Base-by-base conservation (phyloP, 2,888 invertebrate genomes). In the Aricia artaxerxes region DNA sequence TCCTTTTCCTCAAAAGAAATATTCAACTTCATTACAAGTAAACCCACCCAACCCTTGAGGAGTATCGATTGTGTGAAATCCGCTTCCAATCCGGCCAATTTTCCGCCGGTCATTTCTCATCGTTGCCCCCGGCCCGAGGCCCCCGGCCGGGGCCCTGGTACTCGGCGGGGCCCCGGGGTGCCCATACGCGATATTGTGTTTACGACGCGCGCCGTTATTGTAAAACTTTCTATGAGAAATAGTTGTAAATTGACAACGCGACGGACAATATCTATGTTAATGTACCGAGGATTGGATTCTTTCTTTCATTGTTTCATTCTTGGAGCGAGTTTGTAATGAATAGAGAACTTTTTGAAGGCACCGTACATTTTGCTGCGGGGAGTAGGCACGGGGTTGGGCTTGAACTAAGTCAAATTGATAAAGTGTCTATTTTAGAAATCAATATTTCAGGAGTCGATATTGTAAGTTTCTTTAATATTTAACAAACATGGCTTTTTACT, bases 71-170 rank as follows among this genome's bases (percentile, higher is more conserved):
- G 69, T 69, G 1, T 38, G 69, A 69, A 69, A 69, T 69, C 69
- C 69, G 69, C 69, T 38, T 69, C 35, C 84, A 90, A 92, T 92
- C 93, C 91, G 87, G 87, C 90, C 94, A 94, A 94, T 94, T 94
- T 94, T 90, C 92, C 91, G 89, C 86, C 92, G 93, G 93, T 94
- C 94, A 94, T 94, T 93, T 94, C 91, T 94, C 94, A 94, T 94
- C 92, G 94, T 94, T 93, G 40, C 44, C 38, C n/a, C 83, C 61
- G 80, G 31, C 24, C 85, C 86, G 86, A 84, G 83, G 82, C 86
- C 84, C 83, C 82, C 83, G 85, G 85, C 84, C 83, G 80, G 31
- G 64, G 44, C 83, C 44, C 9, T 2, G 44, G 53, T 53, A 4
- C 13, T 0, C 53, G 13, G 80, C 81, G 80, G 82, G 69, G 69